phyloP scores from a whole-genome alignment of 2,797 vertebrate species.

The Sebastiscus tertius region DNA sequence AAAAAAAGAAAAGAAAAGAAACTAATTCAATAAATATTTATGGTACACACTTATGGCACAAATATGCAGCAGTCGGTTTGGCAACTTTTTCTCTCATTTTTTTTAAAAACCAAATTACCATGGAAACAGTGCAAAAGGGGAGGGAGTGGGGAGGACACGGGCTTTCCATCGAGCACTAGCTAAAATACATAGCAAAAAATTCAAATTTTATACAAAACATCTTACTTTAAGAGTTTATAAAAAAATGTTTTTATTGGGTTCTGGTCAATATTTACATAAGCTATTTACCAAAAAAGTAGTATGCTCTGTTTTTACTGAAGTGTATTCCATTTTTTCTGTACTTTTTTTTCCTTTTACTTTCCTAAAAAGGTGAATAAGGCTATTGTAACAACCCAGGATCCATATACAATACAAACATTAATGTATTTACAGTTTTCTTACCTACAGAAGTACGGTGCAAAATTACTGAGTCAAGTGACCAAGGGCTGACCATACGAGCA shows the following conservation, averaged over 20 bases:
- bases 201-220: slow-evolving; percentile 99
- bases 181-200: slow-evolving; percentile 99
- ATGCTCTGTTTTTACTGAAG: slow-evolving; percentile 82
- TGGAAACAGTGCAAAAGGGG: slow-evolving; percentile 96
- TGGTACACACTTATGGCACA: slow-evolving; percentile 99
- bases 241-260: slow-evolving; percentile 88
- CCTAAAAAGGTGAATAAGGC: slow-evolving; percentile 99
- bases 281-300: slow-evolving; percentile 96
- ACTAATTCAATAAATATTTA: slow-evolving; percentile 99
- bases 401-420: slow-evolving; percentile 96
- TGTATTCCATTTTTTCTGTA: slow-evolving; percentile 75
- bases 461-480: slow-evolving; percentile 93
- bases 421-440: slow-evolving; percentile 98
- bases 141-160: slow-evolving; percentile 90
- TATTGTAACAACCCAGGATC: slow-evolving; percentile 97
- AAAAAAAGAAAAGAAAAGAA: slow-evolving; percentile 59
- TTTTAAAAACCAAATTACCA: slow-evolving; percentile 83
- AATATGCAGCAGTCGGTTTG: slow-evolving; percentile 99
- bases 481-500: slow-evolving; percentile 94
- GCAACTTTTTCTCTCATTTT: slow-evolving; percentile 90
- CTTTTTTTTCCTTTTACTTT: slow-evolving; percentile 83
- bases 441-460: slow-evolving; percentile 95
- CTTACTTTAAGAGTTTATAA: slow-evolving; percentile 97
- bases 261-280: slow-evolving; percentile 97
- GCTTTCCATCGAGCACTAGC: slow-evolving; percentile 97